A percentile compares a stretch with the other conserved stretches of the same genome.
Conservation (phyloP, 1,140 invertebrate genomes). For the Drosophila elegans region DNA sequence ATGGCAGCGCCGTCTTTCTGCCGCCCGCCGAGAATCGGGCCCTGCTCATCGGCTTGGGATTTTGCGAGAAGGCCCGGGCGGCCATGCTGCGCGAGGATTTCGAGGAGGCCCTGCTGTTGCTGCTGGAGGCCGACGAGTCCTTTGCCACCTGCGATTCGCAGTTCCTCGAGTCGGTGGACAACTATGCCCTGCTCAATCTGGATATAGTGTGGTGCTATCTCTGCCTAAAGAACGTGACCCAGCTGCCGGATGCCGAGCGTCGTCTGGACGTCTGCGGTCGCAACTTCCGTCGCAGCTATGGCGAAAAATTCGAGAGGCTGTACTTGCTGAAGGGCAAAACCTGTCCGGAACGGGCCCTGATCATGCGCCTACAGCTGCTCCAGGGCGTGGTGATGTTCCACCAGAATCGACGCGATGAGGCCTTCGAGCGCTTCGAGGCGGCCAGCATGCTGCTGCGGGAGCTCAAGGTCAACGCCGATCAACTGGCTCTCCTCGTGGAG, state of each 20-base stretch:
- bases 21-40: conserved; percentile 88
- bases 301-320: conserved; percentile 89
- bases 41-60: conserved; percentile 89
- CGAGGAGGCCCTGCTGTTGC: conserved; percentile 88
- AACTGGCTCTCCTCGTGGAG: conserved; percentile 86
- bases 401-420: conserved; percentile 88
- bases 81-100: conserved; percentile 89
- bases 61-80: conserved; percentile 91
- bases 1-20: conserved; percentile 89
- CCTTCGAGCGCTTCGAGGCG: conserved; percentile 86
- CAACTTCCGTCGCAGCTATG: conserved; percentile 89
- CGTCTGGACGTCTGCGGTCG: conserved; percentile 88
- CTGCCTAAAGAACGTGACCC: conserved; percentile 88
- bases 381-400: conserved; percentile 92
- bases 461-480: conserved; percentile 88
- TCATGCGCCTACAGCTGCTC: conserved; percentile 91
- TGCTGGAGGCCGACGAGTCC: conserved; percentile 91
- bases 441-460: conserved; percentile 87
- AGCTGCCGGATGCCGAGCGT: conserved; percentile 90
- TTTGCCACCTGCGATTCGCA: conserved; percentile 89
- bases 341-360: conserved; percentile 89
- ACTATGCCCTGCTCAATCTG: conserved; percentile 91
- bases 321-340: conserved; percentile 88
- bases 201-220: conserved; percentile 95
- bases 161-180: conserved; percentile 90